phyloP scores from a whole-genome alignment of 2,797 vertebrate genomes.

The Semotilus atromaculatus region DNA sequence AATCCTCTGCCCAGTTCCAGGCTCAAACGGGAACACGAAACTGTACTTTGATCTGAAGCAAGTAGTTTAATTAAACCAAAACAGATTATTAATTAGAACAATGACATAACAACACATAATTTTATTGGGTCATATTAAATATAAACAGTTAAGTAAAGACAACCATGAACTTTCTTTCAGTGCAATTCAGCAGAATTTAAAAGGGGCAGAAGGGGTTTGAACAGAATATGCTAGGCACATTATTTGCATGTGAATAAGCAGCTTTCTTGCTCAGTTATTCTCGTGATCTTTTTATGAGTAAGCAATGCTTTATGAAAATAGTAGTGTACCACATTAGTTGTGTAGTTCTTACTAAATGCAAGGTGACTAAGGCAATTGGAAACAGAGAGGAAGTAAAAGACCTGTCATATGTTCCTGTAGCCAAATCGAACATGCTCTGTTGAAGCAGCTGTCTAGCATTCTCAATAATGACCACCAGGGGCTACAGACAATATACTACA shows the following conservation, averaged over 20 bases:
- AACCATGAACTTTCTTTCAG: background rate
- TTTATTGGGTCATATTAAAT: background rate
- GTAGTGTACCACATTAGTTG: background rate
- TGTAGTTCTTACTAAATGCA: background rate
- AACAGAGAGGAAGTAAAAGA: constrained; percentile 4
- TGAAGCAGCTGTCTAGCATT: constrained; percentile 37
- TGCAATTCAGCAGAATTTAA: background rate
- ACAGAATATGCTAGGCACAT: constrained; percentile 3
- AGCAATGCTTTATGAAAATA: background rate
- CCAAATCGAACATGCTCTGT: constrained; percentile 41
- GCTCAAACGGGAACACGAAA: background rate
- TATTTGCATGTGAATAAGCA: constrained; percentile 53
- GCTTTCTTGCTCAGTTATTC: constrained; percentile 29
- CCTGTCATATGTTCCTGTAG: constrained; percentile 11
- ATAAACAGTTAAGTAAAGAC: background rate
- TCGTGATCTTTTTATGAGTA: background rate
- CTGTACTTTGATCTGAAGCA: constrained; percentile 19
- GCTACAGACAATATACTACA: constrained; percentile 39
- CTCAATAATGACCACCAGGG: constrained; percentile 56
- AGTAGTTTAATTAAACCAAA: constrained; percentile 20
- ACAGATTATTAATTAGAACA: background rate
- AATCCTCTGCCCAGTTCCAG: constrained; percentile 17
- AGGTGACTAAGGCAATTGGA: background rate
- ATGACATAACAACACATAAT: background rate
- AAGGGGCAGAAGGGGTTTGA: background rate